Base-by-base conservation (phyloP, 2,888 invertebrate species). In the Gastrophysa polygoni region DNA sequence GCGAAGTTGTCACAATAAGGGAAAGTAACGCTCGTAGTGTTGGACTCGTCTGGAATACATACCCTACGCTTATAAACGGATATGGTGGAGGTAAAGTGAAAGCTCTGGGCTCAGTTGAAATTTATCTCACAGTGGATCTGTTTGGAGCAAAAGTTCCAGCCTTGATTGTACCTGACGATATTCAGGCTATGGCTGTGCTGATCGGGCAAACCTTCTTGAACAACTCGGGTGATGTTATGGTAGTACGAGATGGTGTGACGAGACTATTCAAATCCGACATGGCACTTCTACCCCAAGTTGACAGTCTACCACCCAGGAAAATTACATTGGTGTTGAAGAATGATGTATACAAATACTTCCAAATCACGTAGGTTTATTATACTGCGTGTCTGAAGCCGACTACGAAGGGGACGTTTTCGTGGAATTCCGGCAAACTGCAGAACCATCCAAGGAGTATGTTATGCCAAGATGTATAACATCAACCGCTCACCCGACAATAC, bases 131-230 rank as follows among this genome's bases (percentile, higher is more conserved):
- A n/a, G 63, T 67, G 11, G 65, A 67, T 49, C 52, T 61, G 47
- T 34, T 38, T 6, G 14, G 14, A 10, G 63, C 61, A 7, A 43
- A 17, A 14, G 62, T 69, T 11, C 58, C 61, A 14, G 66, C 64
- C 5, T 55, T 71, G 17, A 55, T 68, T 0, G 68, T 71, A 2
- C 65, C 66, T 16, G 68, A 71, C 46, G 3, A 55, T 29, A 57
- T 62, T 16, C 68, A 69, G 57, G 32, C 62, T 34, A 63, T 68
- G 11, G 54, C 69, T 2, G 29, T 69, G 24, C 69, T 71, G 34
- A 51, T 69, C 8, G 68, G 67, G 17, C 69, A 68, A 61, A 63
- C 32, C 1, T 47, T 56, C 14, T 38, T 38, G 14, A 38, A 38
- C 14, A 38, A 38, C n/a, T 3, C n/a, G 17, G 38, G 14, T 38